Conservation (phyloP, 2,888 invertebrate genomes). For the Hyposoter dolosus region DNA sequence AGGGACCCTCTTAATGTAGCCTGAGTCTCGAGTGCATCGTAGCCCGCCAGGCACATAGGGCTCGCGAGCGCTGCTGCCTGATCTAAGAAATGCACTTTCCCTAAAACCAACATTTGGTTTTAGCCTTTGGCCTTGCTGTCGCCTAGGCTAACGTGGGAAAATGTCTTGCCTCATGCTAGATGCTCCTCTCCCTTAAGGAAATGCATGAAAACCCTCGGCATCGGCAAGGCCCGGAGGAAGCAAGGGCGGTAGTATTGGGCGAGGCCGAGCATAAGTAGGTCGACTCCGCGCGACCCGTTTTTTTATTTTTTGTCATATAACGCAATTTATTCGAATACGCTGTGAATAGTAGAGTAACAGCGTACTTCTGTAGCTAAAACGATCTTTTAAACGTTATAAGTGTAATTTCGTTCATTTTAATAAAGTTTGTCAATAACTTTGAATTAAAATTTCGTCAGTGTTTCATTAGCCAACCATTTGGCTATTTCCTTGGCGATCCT, state of each 20-base stretch:
- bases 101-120: too few species aligned
- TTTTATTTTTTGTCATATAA: not conserved
- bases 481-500: too few species aligned
- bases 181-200: not conserved
- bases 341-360: not conserved
- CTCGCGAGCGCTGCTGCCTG: not conserved
- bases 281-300: not conserved
- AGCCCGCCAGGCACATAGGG: not conserved
- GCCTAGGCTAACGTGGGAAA: not conserved
- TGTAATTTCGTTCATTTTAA: too few species aligned
- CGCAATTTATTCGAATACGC: not conserved
- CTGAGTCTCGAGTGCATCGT: not conserved
- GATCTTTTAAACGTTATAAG: too few species aligned
- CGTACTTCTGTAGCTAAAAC: not conserved
- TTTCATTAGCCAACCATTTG: too few species aligned
- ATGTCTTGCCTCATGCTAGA: not conserved
- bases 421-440: too few species aligned
- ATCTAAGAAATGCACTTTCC: not conserved
- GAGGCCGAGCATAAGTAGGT: not conserved
- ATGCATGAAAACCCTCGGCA: not conserved
- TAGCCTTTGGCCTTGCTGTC: not conserved
- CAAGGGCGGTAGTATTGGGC: not conserved
- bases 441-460: too few species aligned
- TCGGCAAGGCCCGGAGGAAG: not conserved
- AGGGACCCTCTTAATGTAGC: too few species aligned